A percentile compares a stretch with the other conserved stretches of the same genome.
Evolutionary conservation across 1,140 invertebrate species (phyloP).

Genomic region (Drosophila erecta): DNA sequence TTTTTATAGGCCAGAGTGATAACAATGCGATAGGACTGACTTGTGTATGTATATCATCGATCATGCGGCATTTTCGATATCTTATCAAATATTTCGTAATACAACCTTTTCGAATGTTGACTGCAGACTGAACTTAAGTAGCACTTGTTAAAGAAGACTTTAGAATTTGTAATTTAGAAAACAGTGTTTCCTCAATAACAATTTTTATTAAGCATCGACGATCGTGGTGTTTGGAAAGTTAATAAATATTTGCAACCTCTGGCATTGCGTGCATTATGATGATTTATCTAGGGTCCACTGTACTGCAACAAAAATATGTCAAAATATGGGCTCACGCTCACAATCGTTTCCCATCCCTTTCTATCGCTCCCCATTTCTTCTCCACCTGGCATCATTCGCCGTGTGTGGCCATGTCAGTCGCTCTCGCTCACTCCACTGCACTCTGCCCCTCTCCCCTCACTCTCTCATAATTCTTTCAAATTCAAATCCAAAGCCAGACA

Average conservation of each 20-base stretch:
- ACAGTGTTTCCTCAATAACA: no score
- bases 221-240: no score
- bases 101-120: neutral
- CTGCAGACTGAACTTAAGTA: no score
- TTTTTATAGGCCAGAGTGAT: slow-evolving; percentile 5
- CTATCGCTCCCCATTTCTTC: neutral
- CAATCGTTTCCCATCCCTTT: slow-evolving; percentile 1
- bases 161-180: neutral
- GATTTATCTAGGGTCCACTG: neutral
- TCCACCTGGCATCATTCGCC: slow-evolving; percentile 6
- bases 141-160: neutral
- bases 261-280: neutral
- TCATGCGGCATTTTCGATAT: neutral
- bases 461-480: slow-evolving; percentile 66
- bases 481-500: slow-evolving; percentile 55
- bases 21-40: neutral
- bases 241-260: no score
- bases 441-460: neutral
- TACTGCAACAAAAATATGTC: slow-evolving; percentile 11
- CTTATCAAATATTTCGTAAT: slow-evolving; percentile 4
- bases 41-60: slow-evolving; percentile 15
- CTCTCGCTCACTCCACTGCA: slow-evolving; percentile 1
- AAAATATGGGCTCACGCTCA: slow-evolving; percentile 11
- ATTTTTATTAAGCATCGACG: no score
- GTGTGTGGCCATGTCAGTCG: slow-evolving; percentile 67